Conservation (phyloP, 2,888 invertebrate species). For the Strigamia maritima region DNA sequence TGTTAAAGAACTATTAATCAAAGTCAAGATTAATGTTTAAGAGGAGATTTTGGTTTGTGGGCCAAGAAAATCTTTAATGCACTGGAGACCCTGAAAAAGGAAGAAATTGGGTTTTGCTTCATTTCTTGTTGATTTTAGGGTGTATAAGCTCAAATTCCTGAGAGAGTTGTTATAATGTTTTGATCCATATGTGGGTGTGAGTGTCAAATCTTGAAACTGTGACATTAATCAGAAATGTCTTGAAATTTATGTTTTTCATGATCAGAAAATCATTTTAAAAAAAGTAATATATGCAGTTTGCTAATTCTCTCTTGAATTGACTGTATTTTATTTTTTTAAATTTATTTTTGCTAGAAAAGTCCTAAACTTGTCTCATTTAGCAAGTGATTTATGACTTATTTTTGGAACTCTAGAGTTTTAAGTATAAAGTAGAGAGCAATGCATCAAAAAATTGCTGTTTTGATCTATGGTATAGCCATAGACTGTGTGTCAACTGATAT, state of each 20-base stretch:
- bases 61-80: slow-evolving; percentile 7
- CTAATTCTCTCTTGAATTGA: background rate
- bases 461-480: background rate
- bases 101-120: background rate
- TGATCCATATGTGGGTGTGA: background rate
- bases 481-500: background rate
- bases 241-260: background rate
- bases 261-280: no score
- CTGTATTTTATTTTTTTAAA: no score
- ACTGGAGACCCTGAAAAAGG: background rate
- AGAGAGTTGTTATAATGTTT: background rate
- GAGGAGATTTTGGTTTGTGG: background rate
- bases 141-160: background rate
- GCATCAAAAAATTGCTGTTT: background rate
- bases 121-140: slow-evolving; percentile 1
- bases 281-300: no score
- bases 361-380: background rate
- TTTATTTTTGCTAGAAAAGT: background rate
- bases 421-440: slow-evolving; percentile 3
- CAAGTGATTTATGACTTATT: background rate
- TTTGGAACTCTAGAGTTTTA: background rate
- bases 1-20: slow-evolving; percentile 9
- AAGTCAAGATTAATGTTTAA: slow-evolving; percentile 15
- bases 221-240: background rate
- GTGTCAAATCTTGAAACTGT: no score